Conservation (phyloP, 2,113 vertebrate genomes). For the Grammomys dolichurus region DNA sequence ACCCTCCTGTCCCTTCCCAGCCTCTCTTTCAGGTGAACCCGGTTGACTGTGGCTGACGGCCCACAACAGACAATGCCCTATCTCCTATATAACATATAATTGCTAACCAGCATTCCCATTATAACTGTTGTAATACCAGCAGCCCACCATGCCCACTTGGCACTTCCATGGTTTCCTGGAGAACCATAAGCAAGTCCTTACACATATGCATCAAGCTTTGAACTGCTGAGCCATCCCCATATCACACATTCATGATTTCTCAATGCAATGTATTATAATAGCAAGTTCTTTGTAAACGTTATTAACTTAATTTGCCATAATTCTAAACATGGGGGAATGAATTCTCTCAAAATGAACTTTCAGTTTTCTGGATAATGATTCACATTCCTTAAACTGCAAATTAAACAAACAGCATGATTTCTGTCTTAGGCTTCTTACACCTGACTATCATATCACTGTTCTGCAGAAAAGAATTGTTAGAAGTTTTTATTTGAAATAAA, state of each 20-base stretch:
- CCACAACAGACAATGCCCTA: no score
- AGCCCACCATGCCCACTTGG: not conserved
- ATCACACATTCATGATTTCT: not conserved
- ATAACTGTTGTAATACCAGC: not conserved
- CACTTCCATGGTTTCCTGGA: not conserved
- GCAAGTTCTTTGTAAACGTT: not conserved
- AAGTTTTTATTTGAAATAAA: not conserved
- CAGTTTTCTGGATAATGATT: not conserved
- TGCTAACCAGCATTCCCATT: no score
- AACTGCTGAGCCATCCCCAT: not conserved
- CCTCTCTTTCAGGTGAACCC: no score
- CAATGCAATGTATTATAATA: not conserved
- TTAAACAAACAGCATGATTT: not conserved
- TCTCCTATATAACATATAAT: no score
- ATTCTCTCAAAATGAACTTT: not conserved
- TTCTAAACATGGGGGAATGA: not conserved
- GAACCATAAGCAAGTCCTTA: no score
- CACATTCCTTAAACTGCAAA: conserved; percentile 30
- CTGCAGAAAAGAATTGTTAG: not conserved
- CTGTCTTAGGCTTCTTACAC: not conserved
- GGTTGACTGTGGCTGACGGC: no score
- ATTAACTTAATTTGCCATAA: not conserved
- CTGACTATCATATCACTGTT: not conserved
- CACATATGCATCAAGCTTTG: not conserved
- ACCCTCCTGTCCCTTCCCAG: no score